Evolutionary conservation across 2,888 invertebrate genomes (phyloP).

Genomic region (Zhengitettix transpicula): DNA sequence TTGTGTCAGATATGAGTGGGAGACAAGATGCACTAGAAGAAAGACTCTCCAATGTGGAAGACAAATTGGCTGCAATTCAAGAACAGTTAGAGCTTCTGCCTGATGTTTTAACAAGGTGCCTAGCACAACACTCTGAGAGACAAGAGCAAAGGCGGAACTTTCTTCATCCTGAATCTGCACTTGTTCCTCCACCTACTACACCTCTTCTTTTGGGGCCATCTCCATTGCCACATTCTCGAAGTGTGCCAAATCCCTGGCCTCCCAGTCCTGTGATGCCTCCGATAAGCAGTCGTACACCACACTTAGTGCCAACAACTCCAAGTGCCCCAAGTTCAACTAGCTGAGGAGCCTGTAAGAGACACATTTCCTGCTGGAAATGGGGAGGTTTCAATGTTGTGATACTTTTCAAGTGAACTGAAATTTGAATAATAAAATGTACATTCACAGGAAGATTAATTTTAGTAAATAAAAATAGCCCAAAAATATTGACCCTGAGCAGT

Average conservation of each 20-base stretch:
- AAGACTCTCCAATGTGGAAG: slow-evolving; percentile 81
- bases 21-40: slow-evolving; percentile 89
- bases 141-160: slow-evolving; percentile 70
- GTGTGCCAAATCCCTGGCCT: slow-evolving; percentile 55
- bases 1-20: slow-evolving; percentile 92
- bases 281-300: slow-evolving; percentile 48
- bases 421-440: too few species aligned
- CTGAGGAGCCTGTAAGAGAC: background rate
- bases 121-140: slow-evolving; percentile 49
- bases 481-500: too few species aligned
- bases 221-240: slow-evolving; percentile 30
- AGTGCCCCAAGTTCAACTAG: background rate
- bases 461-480: too few species aligned
- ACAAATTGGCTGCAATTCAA: slow-evolving; percentile 72
- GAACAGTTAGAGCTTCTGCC: slow-evolving; percentile 74
- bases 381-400: background rate
- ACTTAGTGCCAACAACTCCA: slow-evolving; percentile 46
- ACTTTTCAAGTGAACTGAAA: too few species aligned
- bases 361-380: too few species aligned
- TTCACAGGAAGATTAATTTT: too few species aligned
- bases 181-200: slow-evolving; percentile 26
- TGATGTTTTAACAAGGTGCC: slow-evolving; percentile 48
- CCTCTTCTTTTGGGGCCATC: slow-evolving; percentile 19
- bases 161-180: slow-evolving; percentile 71
- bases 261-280: slow-evolving; percentile 61